Evolutionary conservation across 1,140 invertebrate genomes (phyloP).

Genomic region (Macrotrachela quadricornifera): DNA sequence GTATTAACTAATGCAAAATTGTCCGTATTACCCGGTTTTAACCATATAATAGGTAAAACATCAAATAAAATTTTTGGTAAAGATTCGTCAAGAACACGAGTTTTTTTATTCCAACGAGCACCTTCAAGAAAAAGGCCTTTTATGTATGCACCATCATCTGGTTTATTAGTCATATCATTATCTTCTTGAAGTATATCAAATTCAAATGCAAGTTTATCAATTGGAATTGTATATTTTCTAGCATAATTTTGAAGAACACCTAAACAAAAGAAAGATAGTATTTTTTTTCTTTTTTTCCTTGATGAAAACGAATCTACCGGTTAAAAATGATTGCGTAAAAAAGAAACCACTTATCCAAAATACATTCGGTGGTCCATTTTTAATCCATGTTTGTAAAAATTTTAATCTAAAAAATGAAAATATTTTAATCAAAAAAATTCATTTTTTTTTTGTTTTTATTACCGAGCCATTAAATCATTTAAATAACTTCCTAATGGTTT

Average conservation of each 20-base stretch:
- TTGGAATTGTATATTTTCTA: neutral
- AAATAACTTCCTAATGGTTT: constrained; percentile 29
- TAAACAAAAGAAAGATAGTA: neutral
- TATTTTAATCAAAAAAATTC: neutral
- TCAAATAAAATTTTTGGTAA: constrained; percentile 58
- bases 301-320: too few relatives aligned
- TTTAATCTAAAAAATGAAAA: neutral
- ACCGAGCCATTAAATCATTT: constrained; percentile 19
- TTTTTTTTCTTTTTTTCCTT: neutral
- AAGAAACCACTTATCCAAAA: neutral
- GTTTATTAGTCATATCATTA: constrained; percentile 17
- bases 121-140: constrained; percentile 33
- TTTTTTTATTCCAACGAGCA: constrained; percentile 34
- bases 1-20: neutral
- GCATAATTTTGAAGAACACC: neutral
- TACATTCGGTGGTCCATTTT: constrained; percentile 15
- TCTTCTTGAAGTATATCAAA: constrained; percentile 26
- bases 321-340: neutral
- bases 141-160: constrained; percentile 25
- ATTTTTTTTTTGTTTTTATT: neutral
- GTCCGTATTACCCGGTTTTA: too few relatives aligned
- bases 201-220: neutral
- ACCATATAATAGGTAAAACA: constrained; percentile 45
- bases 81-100: constrained; percentile 47
- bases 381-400: constrained; percentile 23